Base-by-base conservation (phyloP, 2,113 vertebrate genomes). In the Malurus cyaneus region DNA sequence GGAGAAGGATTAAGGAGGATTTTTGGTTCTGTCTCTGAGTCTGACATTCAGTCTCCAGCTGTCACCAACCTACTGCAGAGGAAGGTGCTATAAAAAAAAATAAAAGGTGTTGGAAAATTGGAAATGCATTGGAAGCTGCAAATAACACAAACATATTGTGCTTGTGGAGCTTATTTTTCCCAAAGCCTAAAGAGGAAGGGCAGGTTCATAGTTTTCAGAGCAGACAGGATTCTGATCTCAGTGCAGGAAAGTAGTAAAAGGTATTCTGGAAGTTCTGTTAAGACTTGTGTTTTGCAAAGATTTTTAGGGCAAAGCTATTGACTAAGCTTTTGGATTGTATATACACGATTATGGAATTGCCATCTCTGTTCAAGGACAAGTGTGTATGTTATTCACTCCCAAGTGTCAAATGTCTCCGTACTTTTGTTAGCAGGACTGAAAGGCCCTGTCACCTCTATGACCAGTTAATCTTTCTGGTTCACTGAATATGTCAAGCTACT, bases 11-110 rank as follows among this genome's bases (percentile, higher is more conserved):
- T 90, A 88, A 76, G 26, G 34, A 80, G 46, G 74, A 77, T 66
- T 86, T 96, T 90, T 92, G 50, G 17, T 86, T 31, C 47, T 74
- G 26, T 74, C 21, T 77, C 18, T 11, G 34, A 61, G 26, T 80
- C 67, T 94, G 92, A 80, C 67, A 59, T 93, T 87, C 91, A 80
- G n/a, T 59, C 42, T 96, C 46, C 74, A 86, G 79, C 86, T 96
- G 90, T 92, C 85, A 62, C 50, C 81, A 80, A 41, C 59, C 53
- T 77, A 61, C 39, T n/a, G 60, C 46, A 80, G 54, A 83, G 32
- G 64, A 93, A 92, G 59, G 66, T 95, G 81, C 54, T 93, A 71
- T 61, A 49, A 59, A 50, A 83, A 54, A 46, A 57, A n/a, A n/a
- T n/a, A n/a, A 49, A 25, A 29, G 1, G 70, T 79, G 66, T 65